phyloP scores from a whole-genome alignment of 2,888 invertebrate genomes.

The Acleris laterana region DNA sequence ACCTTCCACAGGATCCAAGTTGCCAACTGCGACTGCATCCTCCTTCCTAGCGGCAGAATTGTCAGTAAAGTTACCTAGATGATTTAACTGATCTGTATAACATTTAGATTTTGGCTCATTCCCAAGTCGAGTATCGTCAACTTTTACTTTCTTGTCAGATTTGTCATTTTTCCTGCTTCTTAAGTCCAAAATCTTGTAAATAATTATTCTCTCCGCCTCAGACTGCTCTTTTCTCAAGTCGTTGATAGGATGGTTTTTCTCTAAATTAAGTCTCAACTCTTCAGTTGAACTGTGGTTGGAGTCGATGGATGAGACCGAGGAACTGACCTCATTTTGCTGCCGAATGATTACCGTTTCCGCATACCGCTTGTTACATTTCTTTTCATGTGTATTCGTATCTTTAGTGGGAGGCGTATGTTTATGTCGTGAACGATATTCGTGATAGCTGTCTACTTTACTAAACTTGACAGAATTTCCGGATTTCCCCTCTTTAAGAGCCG shows the following conservation, averaged over 20 bases:
- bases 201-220: constrained; percentile 72
- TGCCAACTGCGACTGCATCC: not conserved
- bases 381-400: constrained; percentile 49
- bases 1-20: not conserved
- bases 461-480: constrained; percentile 69
- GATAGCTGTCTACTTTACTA: constrained; percentile 71
- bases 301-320: constrained; percentile 50
- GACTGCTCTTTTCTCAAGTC: constrained; percentile 50
- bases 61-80: not conserved
- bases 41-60: not conserved
- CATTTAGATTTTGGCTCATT: constrained; percentile 2
- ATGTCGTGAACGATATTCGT: constrained; percentile 75
- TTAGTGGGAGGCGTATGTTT: constrained; percentile 79
- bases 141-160: constrained; percentile 48
- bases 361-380: constrained; percentile 44
- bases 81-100: not conserved
- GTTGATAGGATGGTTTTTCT: constrained; percentile 40
- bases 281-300: constrained; percentile 63
- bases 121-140: constrained; percentile 40
- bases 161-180: constrained; percentile 53
- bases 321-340: constrained; percentile 49
- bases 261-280: constrained; percentile 47
- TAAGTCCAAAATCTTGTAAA: constrained; percentile 71
- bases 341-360: constrained; percentile 57
- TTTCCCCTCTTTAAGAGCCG: constrained; percentile 55